Conservation (phyloP, 1,140 invertebrate species). For the Drosophila burlai region DNA sequence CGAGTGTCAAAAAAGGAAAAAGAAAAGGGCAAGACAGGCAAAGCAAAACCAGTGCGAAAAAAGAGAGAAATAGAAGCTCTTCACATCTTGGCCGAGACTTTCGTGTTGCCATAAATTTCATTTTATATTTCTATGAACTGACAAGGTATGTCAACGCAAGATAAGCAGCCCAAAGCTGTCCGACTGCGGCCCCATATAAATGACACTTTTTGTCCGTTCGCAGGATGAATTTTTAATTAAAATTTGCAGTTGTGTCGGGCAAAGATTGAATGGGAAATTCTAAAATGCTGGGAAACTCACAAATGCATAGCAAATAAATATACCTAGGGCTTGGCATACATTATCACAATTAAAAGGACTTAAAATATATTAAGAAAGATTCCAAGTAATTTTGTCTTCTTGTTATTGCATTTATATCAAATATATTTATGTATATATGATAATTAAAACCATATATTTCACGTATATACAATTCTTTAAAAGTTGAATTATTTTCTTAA, state of each 20-base stretch:
- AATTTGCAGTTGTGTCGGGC: slow-evolving; percentile 29
- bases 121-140: slow-evolving; percentile 79
- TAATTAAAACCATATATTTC: no score
- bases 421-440: no score
- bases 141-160: slow-evolving; percentile 80
- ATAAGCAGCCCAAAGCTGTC: slow-evolving; percentile 65
- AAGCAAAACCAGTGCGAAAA: neutral
- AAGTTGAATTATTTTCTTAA: no score
- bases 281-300: neutral
- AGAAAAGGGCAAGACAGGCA: neutral
- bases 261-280: slow-evolving; percentile 28
- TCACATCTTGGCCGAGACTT: slow-evolving; percentile 9
- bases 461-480: no score
- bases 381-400: no score
- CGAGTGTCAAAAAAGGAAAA: slow-evolving; percentile 17
- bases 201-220: slow-evolving; percentile 34
- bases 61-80: slow-evolving; percentile 5
- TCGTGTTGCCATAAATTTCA: slow-evolving; percentile 66
- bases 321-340: slow-evolving; percentile 6
- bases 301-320: slow-evolving; percentile 31
- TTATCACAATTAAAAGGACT: neutral
- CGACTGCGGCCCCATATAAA: slow-evolving; percentile 37
- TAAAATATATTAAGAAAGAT: neutral
- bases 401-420: no score
- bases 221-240: slow-evolving; percentile 51